Percentiles rank a stretch among this genome's conserved stretches.
Conservation (phyloP, 2,888 invertebrate genomes). For the Melanargia galathea region DNA sequence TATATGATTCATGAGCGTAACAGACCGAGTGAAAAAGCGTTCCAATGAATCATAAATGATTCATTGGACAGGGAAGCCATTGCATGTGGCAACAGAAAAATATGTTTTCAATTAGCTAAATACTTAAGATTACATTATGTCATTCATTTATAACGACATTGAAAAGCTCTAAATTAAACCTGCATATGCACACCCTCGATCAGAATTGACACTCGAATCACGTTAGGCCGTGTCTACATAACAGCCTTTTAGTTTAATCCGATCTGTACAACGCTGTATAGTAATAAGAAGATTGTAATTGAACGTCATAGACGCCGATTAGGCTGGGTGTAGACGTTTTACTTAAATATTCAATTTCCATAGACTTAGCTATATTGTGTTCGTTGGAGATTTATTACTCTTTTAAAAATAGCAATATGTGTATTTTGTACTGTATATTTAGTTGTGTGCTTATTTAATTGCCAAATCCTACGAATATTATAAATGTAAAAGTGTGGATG, state of each 20-base stretch:
- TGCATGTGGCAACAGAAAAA: background rate
- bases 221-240: constrained; percentile 68
- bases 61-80: too few species aligned
- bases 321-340: constrained; percentile 32
- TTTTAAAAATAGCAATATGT: too few species aligned
- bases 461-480: too few species aligned
- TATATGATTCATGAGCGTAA: too few species aligned
- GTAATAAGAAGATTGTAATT: constrained; percentile 74
- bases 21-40: too few species aligned
- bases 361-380: too few species aligned
- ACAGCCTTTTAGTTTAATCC: constrained; percentile 75
- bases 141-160: constrained; percentile 7
- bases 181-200: constrained; percentile 41
- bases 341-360: background rate
- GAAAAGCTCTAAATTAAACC: constrained; percentile 20
- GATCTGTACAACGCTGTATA: constrained; percentile 55
- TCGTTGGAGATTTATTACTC: too few species aligned
- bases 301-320: constrained; percentile 67
- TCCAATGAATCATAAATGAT: too few species aligned
- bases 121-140: background rate
- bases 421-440: too few species aligned
- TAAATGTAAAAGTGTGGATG: too few species aligned
- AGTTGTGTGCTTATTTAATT: too few species aligned
- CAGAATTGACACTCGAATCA: constrained; percentile 52
- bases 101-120: background rate